Evolutionary conservation across 2,888 invertebrate genomes (phyloP), one percentile per base, ranked within the genome.

Genomic region (Philereme vetulata): DNA sequence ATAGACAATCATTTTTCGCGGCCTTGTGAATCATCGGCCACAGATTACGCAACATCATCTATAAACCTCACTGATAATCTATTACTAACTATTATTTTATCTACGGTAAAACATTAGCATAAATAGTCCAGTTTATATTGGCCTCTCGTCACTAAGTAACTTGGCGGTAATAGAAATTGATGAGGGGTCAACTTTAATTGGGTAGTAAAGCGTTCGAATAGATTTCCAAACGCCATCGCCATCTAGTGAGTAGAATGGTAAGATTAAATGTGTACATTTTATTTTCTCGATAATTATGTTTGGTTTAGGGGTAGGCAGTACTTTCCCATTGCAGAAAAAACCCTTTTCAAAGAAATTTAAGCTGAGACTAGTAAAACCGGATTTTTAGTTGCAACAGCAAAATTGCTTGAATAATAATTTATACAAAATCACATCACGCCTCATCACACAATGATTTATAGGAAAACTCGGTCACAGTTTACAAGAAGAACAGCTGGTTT

Each of bases 21-120:
- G 70, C 80, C 79, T 81, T 80, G 73, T 78, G 78, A 77, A 75
- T 81, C 79, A 80, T 73, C 66, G 65, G 4, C 10, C 4, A 51
- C 47, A 57, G 58, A 48, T 35, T 36, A 49, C 5, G 34, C 0
- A 35, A 50, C 35, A 59, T 33, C 40, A 45, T 53, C 49, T 59
- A 59, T 62, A 66, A 66, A 11, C 2, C 4, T 5, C 7, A 47
- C 34, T 50, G 51, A 36, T 6, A 38, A 59, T 34, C 11, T 35
- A 9, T 11, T 47, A 60, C 11, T 34, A 56, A 60, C 60, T 60
- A 49, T 38, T 8, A 21, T 34, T 7, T 40, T 5, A 8, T 42
- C 69, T 46, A 36, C 46, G 46, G 54, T 67, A 64, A 21, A 21
- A 62, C 66, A 65, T 68, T 58, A 52, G 56, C 50, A 50, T 61